Evolutionary conservation across 2,888 invertebrate species (phyloP).

Genomic region (Drosophila basisetae): DNA sequence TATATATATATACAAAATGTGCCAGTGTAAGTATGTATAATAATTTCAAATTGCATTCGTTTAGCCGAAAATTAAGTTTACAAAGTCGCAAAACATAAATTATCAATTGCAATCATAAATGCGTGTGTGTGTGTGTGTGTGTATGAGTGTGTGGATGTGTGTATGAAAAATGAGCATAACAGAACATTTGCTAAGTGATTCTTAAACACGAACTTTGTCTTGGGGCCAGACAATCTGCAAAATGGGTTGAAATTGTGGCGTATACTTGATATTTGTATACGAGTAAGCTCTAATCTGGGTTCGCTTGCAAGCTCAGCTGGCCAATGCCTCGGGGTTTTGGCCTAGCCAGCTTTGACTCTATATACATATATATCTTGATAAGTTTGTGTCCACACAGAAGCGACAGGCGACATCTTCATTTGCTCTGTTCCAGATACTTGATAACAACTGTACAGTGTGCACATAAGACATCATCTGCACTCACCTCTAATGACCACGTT

Average conservation of each 20-base stretch:
- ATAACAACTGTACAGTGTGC: conserved; percentile 14
- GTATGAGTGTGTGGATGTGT: background rate
- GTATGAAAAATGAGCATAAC: conserved; percentile 47
- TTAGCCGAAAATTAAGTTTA: conserved; percentile 59
- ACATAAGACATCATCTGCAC: conserved; percentile 56
- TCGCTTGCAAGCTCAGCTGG: background rate
- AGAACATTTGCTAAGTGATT: conserved; percentile 52
- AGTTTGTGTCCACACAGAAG: conserved; percentile 29
- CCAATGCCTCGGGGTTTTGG: background rate
- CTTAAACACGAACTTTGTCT: conserved; percentile 37
- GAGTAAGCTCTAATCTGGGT: conserved; percentile 2
- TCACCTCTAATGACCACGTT: conserved; percentile 43
- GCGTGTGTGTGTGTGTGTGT: conserved; percentile 1
- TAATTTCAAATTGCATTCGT: conserved; percentile 40
- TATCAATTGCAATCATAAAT: conserved; percentile 27
- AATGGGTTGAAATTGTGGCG: conserved; percentile 21
- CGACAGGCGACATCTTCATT: conserved; percentile 46
- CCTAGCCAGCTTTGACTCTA: background rate
- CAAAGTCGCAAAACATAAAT: conserved; percentile 55
- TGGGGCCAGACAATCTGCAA: conserved; percentile 14
- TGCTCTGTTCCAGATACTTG: conserved; percentile 17
- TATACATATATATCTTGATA: conserved; percentile 24
- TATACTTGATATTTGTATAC: conserved; percentile 55
- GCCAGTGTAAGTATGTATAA: conserved; percentile 39
- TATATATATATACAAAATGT: background rate